phyloP scores from a whole-genome alignment of 2,113 vertebrate genomes.

The Solea senegalensis region DNA sequence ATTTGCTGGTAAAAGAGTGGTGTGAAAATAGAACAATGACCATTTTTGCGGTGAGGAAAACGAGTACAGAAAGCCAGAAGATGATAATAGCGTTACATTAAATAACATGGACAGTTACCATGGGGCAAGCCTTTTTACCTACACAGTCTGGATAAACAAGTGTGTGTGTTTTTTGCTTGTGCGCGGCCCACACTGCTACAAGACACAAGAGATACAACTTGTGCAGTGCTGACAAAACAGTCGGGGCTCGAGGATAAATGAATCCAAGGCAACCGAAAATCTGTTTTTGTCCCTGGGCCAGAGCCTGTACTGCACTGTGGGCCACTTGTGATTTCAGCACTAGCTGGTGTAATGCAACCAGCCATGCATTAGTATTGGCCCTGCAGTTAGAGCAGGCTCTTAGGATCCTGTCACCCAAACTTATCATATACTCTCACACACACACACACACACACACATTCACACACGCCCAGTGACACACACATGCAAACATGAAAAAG shows the following conservation, averaged over 20 bases:
- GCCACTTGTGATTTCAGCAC: constrained; percentile 78
- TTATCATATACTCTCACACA: constrained; percentile 68
- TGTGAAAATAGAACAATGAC: background rate
- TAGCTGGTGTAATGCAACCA: constrained; percentile 81
- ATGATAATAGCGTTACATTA: constrained; percentile 46
- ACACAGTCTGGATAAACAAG: constrained; percentile 64
- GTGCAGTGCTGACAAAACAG: constrained; percentile 68
- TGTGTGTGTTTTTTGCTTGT: constrained; percentile 34
- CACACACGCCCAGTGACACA: constrained; percentile 20
- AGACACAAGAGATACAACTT: constrained; percentile 63
- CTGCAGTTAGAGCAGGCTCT: constrained; percentile 78
- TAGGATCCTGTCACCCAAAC: constrained; percentile 80
- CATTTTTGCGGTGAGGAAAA: constrained; percentile 26
- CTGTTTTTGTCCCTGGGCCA: constrained; percentile 73
- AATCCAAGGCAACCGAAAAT: constrained; percentile 71
- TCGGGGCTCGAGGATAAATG: constrained; percentile 63
- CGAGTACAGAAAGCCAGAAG: constrained; percentile 9
- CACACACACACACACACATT: constrained; percentile 25
- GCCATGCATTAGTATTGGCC: constrained; percentile 84
- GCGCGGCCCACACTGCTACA: constrained; percentile 41
- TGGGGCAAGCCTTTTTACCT: constrained; percentile 71
- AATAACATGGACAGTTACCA: constrained; percentile 70
- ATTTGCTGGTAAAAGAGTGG: too few species aligned
- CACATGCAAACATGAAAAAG: constrained; percentile 22
- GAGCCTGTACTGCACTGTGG: constrained; percentile 65